These are phyloP conservation scores for Tachysurus vachellii DNA, from an alignment of 2,113 vertebrate genomes.

Conservation along the genomic window DNA sequence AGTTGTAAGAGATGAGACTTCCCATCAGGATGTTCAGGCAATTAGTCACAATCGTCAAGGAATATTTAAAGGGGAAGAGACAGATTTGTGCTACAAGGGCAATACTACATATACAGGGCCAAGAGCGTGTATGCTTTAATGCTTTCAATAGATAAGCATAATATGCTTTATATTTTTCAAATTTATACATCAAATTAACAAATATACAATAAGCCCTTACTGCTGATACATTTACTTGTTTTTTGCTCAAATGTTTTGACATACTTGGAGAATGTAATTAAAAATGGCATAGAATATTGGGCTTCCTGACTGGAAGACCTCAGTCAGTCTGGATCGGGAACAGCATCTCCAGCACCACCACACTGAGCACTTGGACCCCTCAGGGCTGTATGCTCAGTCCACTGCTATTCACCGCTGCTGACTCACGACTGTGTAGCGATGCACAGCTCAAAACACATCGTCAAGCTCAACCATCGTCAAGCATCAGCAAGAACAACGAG, in stretches of 20 bases:
- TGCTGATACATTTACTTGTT: not conserved
- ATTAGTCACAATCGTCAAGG: not conserved
- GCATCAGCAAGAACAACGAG: no score
- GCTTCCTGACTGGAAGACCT: no score
- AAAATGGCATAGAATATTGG: not conserved
- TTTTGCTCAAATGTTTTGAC: not conserved
- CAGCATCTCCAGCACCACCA: no score
- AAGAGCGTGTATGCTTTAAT: not conserved
- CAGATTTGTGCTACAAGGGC: not conserved
- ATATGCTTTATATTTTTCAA: not conserved
- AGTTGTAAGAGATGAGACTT: not conserved
- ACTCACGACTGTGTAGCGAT: no score
- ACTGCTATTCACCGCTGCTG: no score
- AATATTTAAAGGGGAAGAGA: conserved; percentile 1
- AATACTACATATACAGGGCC: not conserved
- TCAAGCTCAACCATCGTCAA: no score
- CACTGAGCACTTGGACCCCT: no score
- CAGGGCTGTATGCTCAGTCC: no score
- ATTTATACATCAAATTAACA: not conserved
- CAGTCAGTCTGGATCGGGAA: no score
- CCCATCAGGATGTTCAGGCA: conserved; percentile 14
- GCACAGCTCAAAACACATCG: no score
- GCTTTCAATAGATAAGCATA: not conserved
- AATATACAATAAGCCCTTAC: not conserved
- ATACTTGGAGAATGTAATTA: not conserved